Base-by-base conservation (phyloP, 2,797 vertebrate species). In the Silurus aristotelis region DNA sequence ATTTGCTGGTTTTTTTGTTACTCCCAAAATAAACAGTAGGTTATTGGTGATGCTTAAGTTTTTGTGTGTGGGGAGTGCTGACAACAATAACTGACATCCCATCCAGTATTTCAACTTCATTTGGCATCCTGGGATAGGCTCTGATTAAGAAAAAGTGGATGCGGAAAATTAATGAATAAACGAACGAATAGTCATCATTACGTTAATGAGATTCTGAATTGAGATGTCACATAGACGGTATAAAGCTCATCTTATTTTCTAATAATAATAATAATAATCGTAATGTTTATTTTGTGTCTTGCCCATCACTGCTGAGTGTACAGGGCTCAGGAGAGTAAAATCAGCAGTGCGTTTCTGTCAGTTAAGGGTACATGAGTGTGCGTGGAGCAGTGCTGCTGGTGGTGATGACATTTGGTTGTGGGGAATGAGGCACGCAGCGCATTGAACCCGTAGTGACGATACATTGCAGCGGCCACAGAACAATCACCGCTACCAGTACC, bases 401-500 rank as follows among this genome's bases (percentile, higher is more conserved):
- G 63, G 58, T 78, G 0, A 73, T 22, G 8, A 67, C 66, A 60
- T 61, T 17, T 9, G 72, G 48, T 27, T 25, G 38, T 9, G 64
- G 43, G 14, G 19, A 0, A 6, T 20, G 5, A 0, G 43, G 52
- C 2, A 88, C 7, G 84, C 98, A 99, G 86, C 90, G 95, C 87
- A 98, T 92, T 89, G 93, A 97, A 3, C 96, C 97, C 0, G 96
- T 98, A 91, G 91, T 96, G 76, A 99, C 92, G 0, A 96, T 94
- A 0, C 98, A 99, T 91, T 98, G 97, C 83, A 98, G 93, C 0
- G 98, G 98, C 98, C 97, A 99, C 64, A 99, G 89, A 58, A 98
- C 94, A 9, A 99, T 91, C 1, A 96, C 94, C 58, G 96, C 89
- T 0, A 99, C 92, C 86, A 97, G 89, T 56, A 97, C 84, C 87